Base-by-base conservation (phyloP, 1,140 invertebrate genomes). In the Papilio dardanus region DNA sequence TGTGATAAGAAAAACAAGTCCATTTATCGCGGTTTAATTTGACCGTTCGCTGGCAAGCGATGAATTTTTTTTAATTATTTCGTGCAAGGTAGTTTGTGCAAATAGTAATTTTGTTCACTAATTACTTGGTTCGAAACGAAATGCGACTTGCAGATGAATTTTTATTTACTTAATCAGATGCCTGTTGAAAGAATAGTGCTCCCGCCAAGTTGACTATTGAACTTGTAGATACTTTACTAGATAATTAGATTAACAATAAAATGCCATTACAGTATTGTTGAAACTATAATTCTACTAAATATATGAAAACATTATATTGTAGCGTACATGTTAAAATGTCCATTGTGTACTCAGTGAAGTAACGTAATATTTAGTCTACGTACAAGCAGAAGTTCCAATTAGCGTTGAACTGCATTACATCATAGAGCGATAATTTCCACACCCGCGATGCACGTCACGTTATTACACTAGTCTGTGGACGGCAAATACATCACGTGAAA, bases 381-480 rank as follows among this genome's bases (percentile, higher is more conserved):
- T n/a, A n/a, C 3, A 4, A 28, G 24, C 54, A 28, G 10, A 62
- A 14, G 54, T 62, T 62, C 2, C 24, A 62, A 62, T 62, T 62
- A 62, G 54, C 3, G 10, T 30, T 62, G 12, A 28, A 50, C 46
- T 19, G 30, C 35, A 40, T 69, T 69, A 69, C 31, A 24, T 69
- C 67, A 69, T 14, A 12, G 28, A 67, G 21, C 67, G 33, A 37
- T 42, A 69, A 69, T 69, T 69, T 40, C 21, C 67, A 69, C 21
- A 68, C 31, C 16, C 19, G 40, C 33, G 19, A 19, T 35, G 31
- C 19, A 40, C 67, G 31, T 40, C 31, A 69, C 67, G 19, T 40
- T 69, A 69, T 24, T 69, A 69, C n/a, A 69, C 67, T 69, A 69
- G 21, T 40, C 21, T 35, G 35, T 40, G 33, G 67, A 69, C 67